These are phyloP conservation scores for Drosophila kanekoi DNA, from an alignment of 2,888 invertebrate species.

Conservation along the genomic window DNA sequence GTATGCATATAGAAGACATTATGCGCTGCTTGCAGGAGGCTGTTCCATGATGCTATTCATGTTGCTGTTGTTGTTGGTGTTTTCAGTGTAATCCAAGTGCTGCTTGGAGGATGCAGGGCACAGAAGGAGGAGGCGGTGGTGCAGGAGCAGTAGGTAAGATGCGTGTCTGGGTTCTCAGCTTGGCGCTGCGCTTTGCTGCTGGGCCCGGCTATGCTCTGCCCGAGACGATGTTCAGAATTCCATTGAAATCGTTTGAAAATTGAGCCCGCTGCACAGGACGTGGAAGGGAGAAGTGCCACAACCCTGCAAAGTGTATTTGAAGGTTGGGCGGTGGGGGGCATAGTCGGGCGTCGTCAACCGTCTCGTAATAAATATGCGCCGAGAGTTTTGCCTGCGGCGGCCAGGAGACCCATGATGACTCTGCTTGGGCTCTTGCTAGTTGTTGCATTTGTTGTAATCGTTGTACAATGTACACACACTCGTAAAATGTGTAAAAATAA, in stretches of 20 bases:
- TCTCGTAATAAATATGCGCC: constrained; percentile 72
- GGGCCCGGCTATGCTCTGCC: constrained; percentile 17
- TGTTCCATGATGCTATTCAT: constrained; percentile 28
- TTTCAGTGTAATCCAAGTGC: constrained; percentile 48
- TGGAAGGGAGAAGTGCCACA: constrained; percentile 2
- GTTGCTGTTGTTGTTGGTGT: constrained; percentile 35
- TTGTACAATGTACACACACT: constrained; percentile 51
- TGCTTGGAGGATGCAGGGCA: constrained; percentile 36
- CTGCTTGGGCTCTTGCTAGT: constrained; percentile 30
- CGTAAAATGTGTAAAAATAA: constrained; percentile 75
- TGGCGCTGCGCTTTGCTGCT: constrained; percentile 44
- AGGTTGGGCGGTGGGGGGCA: constrained; percentile 7
- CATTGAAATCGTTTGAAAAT: constrained; percentile 78
- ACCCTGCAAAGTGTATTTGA: constrained; percentile 3
- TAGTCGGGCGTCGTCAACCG: constrained; percentile 58
- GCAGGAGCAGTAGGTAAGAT: constrained; percentile 36
- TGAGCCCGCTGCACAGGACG: constrained; percentile 53
- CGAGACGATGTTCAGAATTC: constrained; percentile 56
- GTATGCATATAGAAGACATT: constrained; percentile 29
- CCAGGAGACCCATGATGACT: constrained; percentile 43
- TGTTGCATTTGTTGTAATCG: constrained; percentile 33
- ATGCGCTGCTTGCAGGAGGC: constrained; percentile 51
- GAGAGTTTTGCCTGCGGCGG: constrained; percentile 52
- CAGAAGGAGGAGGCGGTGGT: constrained; percentile 2
- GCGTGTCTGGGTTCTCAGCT: constrained; percentile 59